These are phyloP conservation scores for Solen grandis DNA, from an alignment of 1,140 invertebrate genomes.

Conservation along the genomic window DNA sequence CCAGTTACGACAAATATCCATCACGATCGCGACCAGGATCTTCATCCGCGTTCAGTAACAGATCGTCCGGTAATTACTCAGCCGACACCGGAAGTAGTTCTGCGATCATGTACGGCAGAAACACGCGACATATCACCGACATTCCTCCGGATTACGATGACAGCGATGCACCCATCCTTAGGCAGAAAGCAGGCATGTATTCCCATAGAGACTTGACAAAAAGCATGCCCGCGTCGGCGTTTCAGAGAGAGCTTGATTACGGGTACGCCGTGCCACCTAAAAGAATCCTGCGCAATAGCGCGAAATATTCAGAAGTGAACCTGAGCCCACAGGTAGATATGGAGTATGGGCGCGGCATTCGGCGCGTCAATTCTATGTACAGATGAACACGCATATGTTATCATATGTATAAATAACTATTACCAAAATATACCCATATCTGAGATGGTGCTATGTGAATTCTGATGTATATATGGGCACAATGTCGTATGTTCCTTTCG, in stretches of 20 bases:
- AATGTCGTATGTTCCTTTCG: too few relatives aligned
- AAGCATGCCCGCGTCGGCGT: constrained; percentile 55
- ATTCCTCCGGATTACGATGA: constrained; percentile 67
- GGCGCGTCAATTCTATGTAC: constrained; percentile 63
- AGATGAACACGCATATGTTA: too few relatives aligned
- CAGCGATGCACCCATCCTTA: constrained; percentile 54
- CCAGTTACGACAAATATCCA: constrained; percentile 30
- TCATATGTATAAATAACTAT: too few relatives aligned
- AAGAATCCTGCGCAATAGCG: constrained; percentile 19
- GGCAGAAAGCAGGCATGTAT: constrained; percentile 39
- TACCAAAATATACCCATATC: too few relatives aligned
- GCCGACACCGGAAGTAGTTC: constrained; percentile 20
- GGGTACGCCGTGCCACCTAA: constrained; percentile 55
- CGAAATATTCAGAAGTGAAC: background rate
- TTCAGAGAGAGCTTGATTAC: constrained; percentile 56
- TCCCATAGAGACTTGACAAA: constrained; percentile 47
- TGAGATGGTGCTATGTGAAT: too few relatives aligned
- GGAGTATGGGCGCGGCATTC: constrained; percentile 45
- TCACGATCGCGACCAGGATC: constrained; percentile 51
- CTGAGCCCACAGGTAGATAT: background rate
- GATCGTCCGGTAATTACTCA: constrained; percentile 55
- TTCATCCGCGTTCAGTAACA: constrained; percentile 59
- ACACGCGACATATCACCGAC: constrained; percentile 30
- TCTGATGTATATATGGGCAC: too few relatives aligned
- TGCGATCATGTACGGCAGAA: constrained; percentile 40